Evolutionary conservation across 1,140 invertebrate species (phyloP), one percentile per base, ranked within the genome.

Genomic region (Trichonephila clavata): DNA sequence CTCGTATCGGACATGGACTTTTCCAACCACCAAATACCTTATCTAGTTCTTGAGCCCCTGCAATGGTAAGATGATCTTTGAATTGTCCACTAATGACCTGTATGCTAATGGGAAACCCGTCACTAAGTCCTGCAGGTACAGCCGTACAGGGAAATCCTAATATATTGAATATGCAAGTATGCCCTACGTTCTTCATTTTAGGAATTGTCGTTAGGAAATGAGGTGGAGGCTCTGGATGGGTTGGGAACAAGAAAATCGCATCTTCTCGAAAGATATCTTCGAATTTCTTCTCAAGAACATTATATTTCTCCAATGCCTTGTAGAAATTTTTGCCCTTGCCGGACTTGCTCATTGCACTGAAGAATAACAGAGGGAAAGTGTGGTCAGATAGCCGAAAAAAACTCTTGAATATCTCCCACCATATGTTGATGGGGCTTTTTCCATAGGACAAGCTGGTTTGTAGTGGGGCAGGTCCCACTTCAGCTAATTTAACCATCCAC

Each of bases 281-380:
- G 24, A 92, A 84, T 24, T 90, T 65, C 32, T 68, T 18, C 7
- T 60, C 18, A 1, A 86, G 71, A 3, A 13, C n/a, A 10, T 86
- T 43, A 27, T 59, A 91, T 59, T 95, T 21, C 98, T 99, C 95
- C n/a, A 63, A 83, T 60, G 65, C 92, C 24, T 80, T 57, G 16
- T 63, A 57, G 80, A 92, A 97, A 95, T 57, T 97, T 96, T 27
- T 63, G 57, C 24, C 87, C 68, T 59, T 71, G 8, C 27, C 18
- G 8, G 50, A 57, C 21, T 21, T 77, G 84, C 98, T 97, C 94
- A 97, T 96, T 16, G 97, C 94, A 0, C 97, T 97, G 2, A 98
- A 97, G 0, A 97, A 86, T 20, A 94, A 16, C 16, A 83, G n/a
- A 18, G 88, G 57, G 7, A 80, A 27, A n/a, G 88, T 94, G 39